These are phyloP conservation scores for Xylota segnis DNA, from an alignment of 2,888 invertebrate genomes.

Conservation along the genomic window DNA sequence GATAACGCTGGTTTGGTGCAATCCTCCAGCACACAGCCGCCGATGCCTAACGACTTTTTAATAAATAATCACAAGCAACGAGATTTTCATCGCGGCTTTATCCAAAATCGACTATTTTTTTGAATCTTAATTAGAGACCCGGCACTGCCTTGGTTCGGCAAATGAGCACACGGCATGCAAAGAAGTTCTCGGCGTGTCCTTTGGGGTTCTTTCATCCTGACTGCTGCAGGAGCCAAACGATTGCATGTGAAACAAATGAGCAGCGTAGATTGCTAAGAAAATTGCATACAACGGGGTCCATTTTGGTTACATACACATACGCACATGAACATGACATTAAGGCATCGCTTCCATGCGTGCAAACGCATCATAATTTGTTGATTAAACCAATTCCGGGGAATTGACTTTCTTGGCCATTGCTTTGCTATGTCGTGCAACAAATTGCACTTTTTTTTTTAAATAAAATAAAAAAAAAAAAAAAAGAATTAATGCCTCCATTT, in stretches of 20 bases:
- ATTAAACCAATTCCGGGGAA: slow-evolving; percentile 64
- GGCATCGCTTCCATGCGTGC: slow-evolving; percentile 52
- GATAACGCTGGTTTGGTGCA: not conserved
- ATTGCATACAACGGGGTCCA: slow-evolving; percentile 43
- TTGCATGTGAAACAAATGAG: slow-evolving; percentile 48
- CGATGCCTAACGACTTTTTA: slow-evolving; percentile 66
- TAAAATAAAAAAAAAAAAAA: slow-evolving; percentile 8
- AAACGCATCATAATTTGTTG: slow-evolving; percentile 58
- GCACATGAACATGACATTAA: slow-evolving; percentile 50
- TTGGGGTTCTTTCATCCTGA: slow-evolving; percentile 12
- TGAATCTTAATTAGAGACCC: slow-evolving; percentile 48
- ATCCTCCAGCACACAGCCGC: not conserved
- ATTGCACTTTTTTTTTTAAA: slow-evolving; percentile 42
- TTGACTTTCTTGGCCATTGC: slow-evolving; percentile 33
- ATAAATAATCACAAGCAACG: slow-evolving; percentile 50
- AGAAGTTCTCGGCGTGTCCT: slow-evolving; percentile 32
- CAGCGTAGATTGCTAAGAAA: slow-evolving; percentile 40
- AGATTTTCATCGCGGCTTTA: too few relatives aligned
- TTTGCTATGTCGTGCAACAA: slow-evolving; percentile 44
- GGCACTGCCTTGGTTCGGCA: slow-evolving; percentile 14
- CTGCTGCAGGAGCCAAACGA: not conserved
- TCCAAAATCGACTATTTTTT: slow-evolving; percentile 40
- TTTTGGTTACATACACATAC: slow-evolving; percentile 16
- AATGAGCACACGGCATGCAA: slow-evolving; percentile 63
- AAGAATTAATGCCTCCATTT: slow-evolving; percentile 44